Conservation (phyloP, 2,888 invertebrate genomes). For the Drosophila helvetica region DNA sequence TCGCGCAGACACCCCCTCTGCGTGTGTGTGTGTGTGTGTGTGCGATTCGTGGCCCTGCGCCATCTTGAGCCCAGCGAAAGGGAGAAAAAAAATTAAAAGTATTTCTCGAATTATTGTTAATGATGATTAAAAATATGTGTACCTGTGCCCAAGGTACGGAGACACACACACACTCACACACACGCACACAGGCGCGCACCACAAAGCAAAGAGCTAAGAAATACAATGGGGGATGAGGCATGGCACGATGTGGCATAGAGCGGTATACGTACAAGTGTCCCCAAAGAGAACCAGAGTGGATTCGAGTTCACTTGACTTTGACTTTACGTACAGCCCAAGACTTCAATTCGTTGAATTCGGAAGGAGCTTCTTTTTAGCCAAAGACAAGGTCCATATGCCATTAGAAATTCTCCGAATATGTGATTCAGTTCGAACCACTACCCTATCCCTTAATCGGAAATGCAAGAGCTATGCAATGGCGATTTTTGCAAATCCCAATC, state of each 20-base stretch:
- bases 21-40: slow-evolving; percentile 32
- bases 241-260: not conserved
- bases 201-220: slow-evolving; percentile 1
- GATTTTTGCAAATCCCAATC: too few relatives aligned
- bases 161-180: slow-evolving; percentile 38
- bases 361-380: too few relatives aligned
- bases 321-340: not conserved
- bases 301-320: slow-evolving; percentile 13
- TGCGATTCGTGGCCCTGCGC: too few relatives aligned
- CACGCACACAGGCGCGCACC: slow-evolving; percentile 3
- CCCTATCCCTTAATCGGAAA: too few relatives aligned
- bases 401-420: not conserved
- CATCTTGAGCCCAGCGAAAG: slow-evolving; percentile 1
- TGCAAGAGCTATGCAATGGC: too few relatives aligned
- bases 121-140: slow-evolving; percentile 82
- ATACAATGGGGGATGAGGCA: slow-evolving; percentile 10
- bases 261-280: not conserved
- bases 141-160: slow-evolving; percentile 59
- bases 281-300: slow-evolving; percentile 6
- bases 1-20: slow-evolving; percentile 16
- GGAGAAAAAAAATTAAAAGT: slow-evolving; percentile 71
- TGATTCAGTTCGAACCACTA: too few relatives aligned
- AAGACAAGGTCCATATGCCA: too few relatives aligned
- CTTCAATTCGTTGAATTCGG: too few relatives aligned
- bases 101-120: slow-evolving; percentile 83